Evolutionary conservation across 2,797 vertebrate species (phyloP).

Genomic region (Ficedula albicollis): DNA sequence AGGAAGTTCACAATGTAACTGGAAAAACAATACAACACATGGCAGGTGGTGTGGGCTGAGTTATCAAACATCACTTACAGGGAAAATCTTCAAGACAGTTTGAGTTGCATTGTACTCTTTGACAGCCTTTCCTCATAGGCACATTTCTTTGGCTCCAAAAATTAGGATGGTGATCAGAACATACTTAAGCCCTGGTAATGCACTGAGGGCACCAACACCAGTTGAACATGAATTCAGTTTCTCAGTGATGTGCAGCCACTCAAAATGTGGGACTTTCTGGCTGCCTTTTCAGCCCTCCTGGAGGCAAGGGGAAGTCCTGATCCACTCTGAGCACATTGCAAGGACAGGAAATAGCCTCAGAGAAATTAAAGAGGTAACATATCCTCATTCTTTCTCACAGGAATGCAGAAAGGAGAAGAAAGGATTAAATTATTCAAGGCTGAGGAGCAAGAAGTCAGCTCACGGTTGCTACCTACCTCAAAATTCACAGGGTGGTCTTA

Average conservation of each 20-base stretch:
- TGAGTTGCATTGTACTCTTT: neutral
- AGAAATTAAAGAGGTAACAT: neutral
- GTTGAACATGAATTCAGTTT: neutral
- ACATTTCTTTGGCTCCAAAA: neutral
- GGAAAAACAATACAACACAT: accelerated
- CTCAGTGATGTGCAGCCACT: neutral
- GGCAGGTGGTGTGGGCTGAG: neutral
- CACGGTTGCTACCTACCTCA: neutral
- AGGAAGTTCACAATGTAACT: neutral
- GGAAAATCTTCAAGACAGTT: neutral
- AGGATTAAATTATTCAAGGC: neutral
- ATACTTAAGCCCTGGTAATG: neutral
- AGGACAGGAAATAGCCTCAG: neutral
- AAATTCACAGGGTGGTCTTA: neutral
- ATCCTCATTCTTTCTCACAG: neutral
- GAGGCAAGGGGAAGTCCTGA: neutral
- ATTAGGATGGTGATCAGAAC: neutral
- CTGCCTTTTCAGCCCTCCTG: neutral
- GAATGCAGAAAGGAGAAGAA: neutral
- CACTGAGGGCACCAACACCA: neutral
- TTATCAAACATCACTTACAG: neutral
- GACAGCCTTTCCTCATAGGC: neutral
- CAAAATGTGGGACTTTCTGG: neutral
- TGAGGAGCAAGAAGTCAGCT: neutral
- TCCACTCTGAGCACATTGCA: neutral